Percentiles rank a stretch among this genome's conserved stretches.
Evolutionary conservation across 2,113 vertebrate species (phyloP).

Genomic region (Crypturellus undulatus): DNA sequence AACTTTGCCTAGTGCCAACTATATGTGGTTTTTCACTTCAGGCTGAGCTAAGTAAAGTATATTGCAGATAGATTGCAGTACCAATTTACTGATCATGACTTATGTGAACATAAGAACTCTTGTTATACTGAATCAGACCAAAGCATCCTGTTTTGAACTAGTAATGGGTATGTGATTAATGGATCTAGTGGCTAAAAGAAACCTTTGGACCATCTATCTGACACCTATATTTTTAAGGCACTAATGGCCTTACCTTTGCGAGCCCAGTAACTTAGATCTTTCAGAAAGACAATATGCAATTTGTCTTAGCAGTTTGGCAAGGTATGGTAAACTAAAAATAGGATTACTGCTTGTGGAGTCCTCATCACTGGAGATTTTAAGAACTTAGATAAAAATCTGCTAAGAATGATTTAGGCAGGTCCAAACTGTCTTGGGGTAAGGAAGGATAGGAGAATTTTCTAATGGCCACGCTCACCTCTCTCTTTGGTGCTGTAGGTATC

Average conservation of each 20-base stretch:
- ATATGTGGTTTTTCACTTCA: background rate
- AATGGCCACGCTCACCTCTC: background rate
- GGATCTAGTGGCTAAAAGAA: background rate
- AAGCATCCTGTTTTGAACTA: background rate
- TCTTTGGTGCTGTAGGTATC: background rate
- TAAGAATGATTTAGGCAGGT: background rate
- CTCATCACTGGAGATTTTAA: background rate
- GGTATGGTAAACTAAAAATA: background rate
- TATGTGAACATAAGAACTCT: background rate
- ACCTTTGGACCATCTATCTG: background rate
- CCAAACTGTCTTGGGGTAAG: background rate
- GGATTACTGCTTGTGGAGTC: background rate
- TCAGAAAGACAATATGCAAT: background rate
- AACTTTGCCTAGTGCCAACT: background rate
- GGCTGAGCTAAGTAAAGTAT: background rate
- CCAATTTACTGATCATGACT: background rate
- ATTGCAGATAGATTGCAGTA: background rate
- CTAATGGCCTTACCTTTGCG: background rate
- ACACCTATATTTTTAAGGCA: background rate
- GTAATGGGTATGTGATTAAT: background rate
- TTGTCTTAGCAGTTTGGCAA: background rate
- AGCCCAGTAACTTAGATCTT: background rate
- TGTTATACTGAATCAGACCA: background rate
- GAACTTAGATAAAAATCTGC: background rate
- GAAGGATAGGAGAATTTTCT: background rate